Evolutionary conservation across 2,888 invertebrate species (phyloP), one percentile per base, ranked within the genome.

Genomic region (Pseudolycoriella hygida): DNA sequence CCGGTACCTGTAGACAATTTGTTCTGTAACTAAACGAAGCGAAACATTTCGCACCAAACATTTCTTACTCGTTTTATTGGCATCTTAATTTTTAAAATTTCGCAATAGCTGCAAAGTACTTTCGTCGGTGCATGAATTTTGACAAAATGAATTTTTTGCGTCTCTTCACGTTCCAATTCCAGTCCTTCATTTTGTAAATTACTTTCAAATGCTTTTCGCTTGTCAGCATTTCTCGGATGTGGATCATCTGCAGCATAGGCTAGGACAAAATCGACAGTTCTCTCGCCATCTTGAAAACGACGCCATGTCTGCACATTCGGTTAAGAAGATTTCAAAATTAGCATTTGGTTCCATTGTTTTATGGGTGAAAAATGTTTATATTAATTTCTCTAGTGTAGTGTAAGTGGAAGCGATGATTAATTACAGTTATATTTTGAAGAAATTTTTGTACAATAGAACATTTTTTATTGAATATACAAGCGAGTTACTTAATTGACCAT

Each of bases 61-160:
- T n/a, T 41, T 14, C 61, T 58, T 59, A 78, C 78, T 67, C 73
- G 68, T 64, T 76, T 81, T 61, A 85, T 77, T 39, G 84, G 84
- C 72, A 85, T 71, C 57, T 80, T 72, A 31, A 85, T 68, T 61
- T 83, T 82, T 53, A 85, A 69, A 49, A 83, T 74, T 62, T 85
- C 85, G 31, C 79, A 76, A 60, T 83, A 84, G 51, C 80, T 69
- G 48, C 74, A 70, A 17, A 83, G 61, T 2, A 85, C 77, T 53
- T 80, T 77, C 56, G 67, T 66, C 0, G 84, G 79, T 1, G 80
- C 81, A 59, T 81, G 79, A 25, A 86, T 70, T 67, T 84, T 84
- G 8, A 79, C 68, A 59, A 80, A 84, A 56, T 73, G 70, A 50
- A 76, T 67, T 40, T 74, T 71, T 51, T 77, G 72, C 43, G 71